These are phyloP conservation scores for Etheostoma cragini DNA, from an alignment of 2,113 vertebrate species.

Conservation along the genomic window DNA sequence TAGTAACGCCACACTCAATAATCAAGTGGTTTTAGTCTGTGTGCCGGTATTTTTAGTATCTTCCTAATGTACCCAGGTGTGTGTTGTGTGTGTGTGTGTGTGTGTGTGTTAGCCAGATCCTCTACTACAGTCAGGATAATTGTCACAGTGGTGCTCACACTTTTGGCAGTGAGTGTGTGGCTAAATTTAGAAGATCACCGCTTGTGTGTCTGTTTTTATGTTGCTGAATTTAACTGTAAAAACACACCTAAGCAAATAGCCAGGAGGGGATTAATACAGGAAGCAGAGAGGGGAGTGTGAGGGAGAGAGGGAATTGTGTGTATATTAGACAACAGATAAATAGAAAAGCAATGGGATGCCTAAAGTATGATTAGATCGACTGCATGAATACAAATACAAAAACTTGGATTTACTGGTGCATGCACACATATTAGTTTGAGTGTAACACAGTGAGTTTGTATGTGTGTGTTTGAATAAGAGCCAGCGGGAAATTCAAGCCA, in stretches of 20 bases:
- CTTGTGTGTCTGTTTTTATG: background rate
- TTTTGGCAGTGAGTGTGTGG: constrained; percentile 58
- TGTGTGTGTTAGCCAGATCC: constrained; percentile 1
- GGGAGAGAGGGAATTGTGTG: constrained; percentile 16
- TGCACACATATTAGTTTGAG: constrained; percentile 9
- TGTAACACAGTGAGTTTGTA: background rate
- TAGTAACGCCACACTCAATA: background rate
- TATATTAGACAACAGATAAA: constrained; percentile 32
- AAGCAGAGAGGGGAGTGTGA: constrained; percentile 10
- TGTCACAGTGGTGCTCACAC: constrained; percentile 57
- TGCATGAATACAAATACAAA: background rate
- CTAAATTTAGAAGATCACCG: constrained; percentile 59
- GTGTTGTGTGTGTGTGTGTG: background rate
- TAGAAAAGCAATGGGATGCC: background rate
- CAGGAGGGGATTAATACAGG: constrained; percentile 26
- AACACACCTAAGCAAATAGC: constrained; percentile 23
- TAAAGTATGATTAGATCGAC: constrained; percentile 12
- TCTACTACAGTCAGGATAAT: constrained; percentile 45
- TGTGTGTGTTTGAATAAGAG: constrained; percentile 17
- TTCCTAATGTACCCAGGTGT: background rate
- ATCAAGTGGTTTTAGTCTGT: background rate
- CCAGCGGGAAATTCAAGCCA: constrained; percentile 20
- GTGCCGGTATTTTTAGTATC: background rate
- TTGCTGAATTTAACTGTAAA: constrained; percentile 31
- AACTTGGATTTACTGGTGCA: constrained; percentile 3